Evolutionary conservation across 2,113 vertebrate genomes (phyloP).

Genomic region (Megaptera novaeangliae): DNA sequence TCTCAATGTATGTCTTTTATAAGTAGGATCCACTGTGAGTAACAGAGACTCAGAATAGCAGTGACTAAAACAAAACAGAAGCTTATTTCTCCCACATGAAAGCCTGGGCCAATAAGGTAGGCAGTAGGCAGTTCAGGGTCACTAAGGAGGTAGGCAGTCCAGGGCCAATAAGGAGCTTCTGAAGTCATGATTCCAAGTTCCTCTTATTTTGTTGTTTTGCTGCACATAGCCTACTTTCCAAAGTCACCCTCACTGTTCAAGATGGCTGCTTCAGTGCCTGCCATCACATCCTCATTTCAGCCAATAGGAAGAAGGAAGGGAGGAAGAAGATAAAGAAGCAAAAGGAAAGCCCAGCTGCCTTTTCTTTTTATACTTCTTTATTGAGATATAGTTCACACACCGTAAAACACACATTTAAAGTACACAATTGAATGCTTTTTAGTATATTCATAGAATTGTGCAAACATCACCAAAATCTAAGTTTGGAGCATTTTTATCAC

Average conservation of each 20-base stretch:
- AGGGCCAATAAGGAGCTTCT: neutral
- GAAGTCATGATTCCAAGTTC: neutral
- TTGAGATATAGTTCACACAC: neutral
- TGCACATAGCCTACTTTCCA: neutral
- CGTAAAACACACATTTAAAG: neutral
- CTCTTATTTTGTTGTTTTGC: neutral
- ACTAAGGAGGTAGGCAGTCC: neutral
- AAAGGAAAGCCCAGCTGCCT: neutral
- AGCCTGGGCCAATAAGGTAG: neutral
- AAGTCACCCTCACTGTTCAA: neutral
- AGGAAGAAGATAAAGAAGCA: neutral
- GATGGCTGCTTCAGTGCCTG: neutral
- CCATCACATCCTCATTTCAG: neutral
- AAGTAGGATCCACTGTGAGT: neutral
- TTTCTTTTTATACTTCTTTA: neutral
- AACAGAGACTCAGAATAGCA: neutral
- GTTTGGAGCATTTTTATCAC: neutral
- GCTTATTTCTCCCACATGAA: neutral
- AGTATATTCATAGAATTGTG: neutral
- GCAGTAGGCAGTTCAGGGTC: neutral
- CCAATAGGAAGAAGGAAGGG: neutral
- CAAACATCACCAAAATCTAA: neutral
- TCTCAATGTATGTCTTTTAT: neutral
- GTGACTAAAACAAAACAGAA: neutral
- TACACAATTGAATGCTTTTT: neutral